Percentiles rank a stretch among this genome's conserved stretches.
Evolutionary conservation across 1,140 invertebrate genomes (phyloP).

Genomic region (Pogonus chalceus): DNA sequence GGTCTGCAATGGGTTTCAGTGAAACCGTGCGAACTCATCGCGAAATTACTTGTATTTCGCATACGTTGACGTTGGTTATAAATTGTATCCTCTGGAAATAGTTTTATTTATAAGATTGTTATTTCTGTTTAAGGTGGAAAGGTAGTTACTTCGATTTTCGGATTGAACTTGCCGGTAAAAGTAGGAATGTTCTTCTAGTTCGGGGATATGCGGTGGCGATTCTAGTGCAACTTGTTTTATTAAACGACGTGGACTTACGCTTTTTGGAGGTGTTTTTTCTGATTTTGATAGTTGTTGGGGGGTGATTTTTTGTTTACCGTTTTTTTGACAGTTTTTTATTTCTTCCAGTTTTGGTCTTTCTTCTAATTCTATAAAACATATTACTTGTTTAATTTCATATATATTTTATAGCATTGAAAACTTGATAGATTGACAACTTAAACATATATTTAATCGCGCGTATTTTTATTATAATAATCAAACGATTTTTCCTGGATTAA

Average conservation of each 20-base stretch:
- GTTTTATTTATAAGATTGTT: too few species aligned
- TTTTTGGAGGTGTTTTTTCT: conserved; percentile 7
- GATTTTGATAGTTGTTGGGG: conserved; percentile 26
- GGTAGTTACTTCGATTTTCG: conserved; percentile 26
- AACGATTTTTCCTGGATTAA: too few species aligned
- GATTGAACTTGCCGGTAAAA: conserved; percentile 25
- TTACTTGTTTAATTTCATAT: too few species aligned
- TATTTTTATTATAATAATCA: too few species aligned
- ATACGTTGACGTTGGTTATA: conserved; percentile 33
- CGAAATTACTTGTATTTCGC: conserved; percentile 38
- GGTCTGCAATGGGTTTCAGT: conserved; percentile 35
- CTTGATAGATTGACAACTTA: too few species aligned
- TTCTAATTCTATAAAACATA: too few species aligned
- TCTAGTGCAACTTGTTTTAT: conserved; percentile 57
- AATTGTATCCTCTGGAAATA: conserved; percentile 13
- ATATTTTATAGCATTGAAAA: too few species aligned
- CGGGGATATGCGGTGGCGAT: conserved; percentile 43
- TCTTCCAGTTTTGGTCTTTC: conserved; percentile 20
- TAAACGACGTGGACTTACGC: conserved; percentile 47
- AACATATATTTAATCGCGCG: too few species aligned
- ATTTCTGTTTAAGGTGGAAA: conserved; percentile 9
- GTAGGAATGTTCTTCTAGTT: conserved; percentile 23
- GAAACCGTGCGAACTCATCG: conserved; percentile 35
- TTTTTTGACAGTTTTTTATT: conserved; percentile 30
- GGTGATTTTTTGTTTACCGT: conserved; percentile 33